A percentile compares a stretch with the other conserved stretches of the same genome.
phyloP scores from a whole-genome alignment of 2,888 invertebrate genomes.

The Dynastes hyllus region DNA sequence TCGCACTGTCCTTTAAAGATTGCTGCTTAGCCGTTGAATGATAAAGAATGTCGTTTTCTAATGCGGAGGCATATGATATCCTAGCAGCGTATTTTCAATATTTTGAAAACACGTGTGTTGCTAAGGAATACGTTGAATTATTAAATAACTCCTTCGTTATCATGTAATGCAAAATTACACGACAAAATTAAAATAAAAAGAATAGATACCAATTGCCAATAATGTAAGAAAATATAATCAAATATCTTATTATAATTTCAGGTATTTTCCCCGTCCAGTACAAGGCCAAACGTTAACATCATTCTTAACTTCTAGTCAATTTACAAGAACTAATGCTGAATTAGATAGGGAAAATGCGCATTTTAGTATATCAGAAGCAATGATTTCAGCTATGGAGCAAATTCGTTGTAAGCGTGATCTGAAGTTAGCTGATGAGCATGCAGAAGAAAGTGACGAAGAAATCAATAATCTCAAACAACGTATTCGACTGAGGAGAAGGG shows the following conservation, averaged over 20 bases:
- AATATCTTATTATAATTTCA: conserved; percentile 50
- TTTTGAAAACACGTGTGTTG: too few species aligned
- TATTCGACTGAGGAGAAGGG: conserved; percentile 75
- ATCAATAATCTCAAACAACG: conserved; percentile 78
- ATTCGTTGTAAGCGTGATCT: conserved; percentile 77
- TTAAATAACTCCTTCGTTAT: too few species aligned
- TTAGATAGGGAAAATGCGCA: conserved; percentile 90
- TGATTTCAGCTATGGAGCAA: conserved; percentile 87
- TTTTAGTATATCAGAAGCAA: conserved; percentile 88
- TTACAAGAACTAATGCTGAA: conserved; percentile 82
- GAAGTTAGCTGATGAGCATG: conserved; percentile 71
- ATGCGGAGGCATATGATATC: too few species aligned
- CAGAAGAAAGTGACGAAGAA: conserved; percentile 79
- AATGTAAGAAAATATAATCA: neutral
- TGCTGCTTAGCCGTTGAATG: too few species aligned
- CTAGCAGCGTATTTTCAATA: too few species aligned
- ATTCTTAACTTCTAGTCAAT: conserved; percentile 82
- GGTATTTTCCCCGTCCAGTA: conserved; percentile 75
- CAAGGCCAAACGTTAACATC: conserved; percentile 83
- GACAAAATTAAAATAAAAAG: too few species aligned
- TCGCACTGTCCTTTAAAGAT: too few species aligned
- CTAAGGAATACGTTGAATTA: too few species aligned
- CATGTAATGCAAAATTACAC: too few species aligned
- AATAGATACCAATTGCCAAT: too few species aligned
- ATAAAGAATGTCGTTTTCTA: too few species aligned